These are phyloP conservation scores for Ephialtes manifestator DNA, from an alignment of 2,888 invertebrate species.

Conservation along the genomic window DNA sequence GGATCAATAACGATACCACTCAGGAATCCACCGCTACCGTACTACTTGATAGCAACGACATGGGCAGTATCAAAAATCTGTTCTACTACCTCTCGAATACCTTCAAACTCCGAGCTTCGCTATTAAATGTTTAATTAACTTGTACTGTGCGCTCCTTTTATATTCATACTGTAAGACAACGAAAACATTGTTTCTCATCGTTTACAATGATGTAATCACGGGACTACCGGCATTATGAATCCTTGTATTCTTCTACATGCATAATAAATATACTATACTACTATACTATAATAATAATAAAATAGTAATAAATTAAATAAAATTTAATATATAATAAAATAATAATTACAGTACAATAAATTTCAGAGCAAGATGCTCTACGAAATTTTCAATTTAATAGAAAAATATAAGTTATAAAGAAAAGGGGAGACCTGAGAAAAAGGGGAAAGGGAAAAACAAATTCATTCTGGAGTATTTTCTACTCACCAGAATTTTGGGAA, in stretches of 20 bases:
- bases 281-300: too few relatives aligned
- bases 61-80: neutral
- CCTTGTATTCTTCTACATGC: neutral
- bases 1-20: conserved; percentile 44
- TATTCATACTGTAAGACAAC: neutral
- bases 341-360: too few relatives aligned
- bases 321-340: too few relatives aligned
- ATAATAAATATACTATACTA: conserved; percentile 27
- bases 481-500: too few relatives aligned
- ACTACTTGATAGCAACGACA: neutral
- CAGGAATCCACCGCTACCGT: conserved; percentile 18
- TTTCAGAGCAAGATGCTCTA: too few relatives aligned
- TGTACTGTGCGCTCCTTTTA: too few relatives aligned
- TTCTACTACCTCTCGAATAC: conserved; percentile 11
- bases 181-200: conserved; percentile 1
- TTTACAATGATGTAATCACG: neutral
- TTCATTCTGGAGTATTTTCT: too few relatives aligned
- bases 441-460: too few relatives aligned
- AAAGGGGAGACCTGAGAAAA: too few relatives aligned
- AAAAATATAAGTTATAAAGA: too few relatives aligned
- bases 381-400: too few relatives aligned
- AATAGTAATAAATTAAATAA: too few relatives aligned
- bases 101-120: neutral
- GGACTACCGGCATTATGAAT: neutral
- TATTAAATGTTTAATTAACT: neutral